A percentile compares a stretch with the other conserved stretches of the same genome.
Evolutionary conservation across 2,888 invertebrate genomes (phyloP).

Genomic region (Hypomecis punctinalis): DNA sequence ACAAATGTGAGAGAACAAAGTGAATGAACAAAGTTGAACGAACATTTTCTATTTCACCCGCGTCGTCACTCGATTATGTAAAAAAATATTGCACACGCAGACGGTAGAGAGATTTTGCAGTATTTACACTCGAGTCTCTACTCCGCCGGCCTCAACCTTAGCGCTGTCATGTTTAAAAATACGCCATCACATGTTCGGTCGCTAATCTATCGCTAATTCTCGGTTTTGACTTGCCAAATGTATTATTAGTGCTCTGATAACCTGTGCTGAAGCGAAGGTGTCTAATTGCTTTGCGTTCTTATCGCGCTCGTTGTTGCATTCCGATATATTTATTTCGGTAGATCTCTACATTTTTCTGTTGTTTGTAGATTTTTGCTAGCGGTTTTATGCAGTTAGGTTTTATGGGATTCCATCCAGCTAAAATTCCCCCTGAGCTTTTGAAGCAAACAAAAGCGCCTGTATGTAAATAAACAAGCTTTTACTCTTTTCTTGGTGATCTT

Average conservation of each 20-base stretch:
- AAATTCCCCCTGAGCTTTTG: no score
- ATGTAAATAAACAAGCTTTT: no score
- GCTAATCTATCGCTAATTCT: constrained; percentile 61
- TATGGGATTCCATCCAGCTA: no score
- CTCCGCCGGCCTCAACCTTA: constrained; percentile 63
- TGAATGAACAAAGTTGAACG: no score
- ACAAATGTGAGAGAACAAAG: no score
- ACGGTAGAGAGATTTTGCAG: constrained; percentile 3
- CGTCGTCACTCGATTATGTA: no score
- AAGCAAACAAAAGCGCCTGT: no score
- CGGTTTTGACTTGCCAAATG: constrained; percentile 62
- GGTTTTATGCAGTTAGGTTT: no score
- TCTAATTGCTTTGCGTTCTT: constrained; percentile 13
- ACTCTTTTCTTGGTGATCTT: no score
- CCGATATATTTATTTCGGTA: constrained; percentile 12
- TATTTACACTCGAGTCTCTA: constrained; percentile 35
- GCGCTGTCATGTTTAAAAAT: constrained; percentile 58
- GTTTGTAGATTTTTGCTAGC: background rate
- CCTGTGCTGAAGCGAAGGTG: constrained; percentile 21
- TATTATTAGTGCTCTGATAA: constrained; percentile 56
- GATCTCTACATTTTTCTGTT: constrained; percentile 7
- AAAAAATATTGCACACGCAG: no score
- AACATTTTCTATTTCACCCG: no score
- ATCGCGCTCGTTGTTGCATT: constrained; percentile 20
- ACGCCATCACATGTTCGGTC: constrained; percentile 57